phyloP scores from a whole-genome alignment of 2,797 vertebrate species.

The Adelosebastes latens region DNA sequence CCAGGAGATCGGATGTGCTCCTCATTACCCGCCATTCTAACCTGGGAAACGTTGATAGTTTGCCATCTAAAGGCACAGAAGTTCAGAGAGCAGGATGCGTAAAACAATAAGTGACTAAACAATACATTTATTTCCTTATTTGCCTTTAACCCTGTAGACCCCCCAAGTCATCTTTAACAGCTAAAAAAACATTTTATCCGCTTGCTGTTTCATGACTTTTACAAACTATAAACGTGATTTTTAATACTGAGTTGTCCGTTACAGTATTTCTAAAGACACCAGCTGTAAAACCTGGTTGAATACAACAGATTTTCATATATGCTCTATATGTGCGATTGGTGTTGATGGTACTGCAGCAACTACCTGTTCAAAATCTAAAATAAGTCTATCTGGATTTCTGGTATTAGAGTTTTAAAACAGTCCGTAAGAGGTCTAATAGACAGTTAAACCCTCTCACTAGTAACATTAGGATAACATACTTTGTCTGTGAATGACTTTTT shows the following conservation, averaged over 20 bases:
- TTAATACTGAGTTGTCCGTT: not conserved
- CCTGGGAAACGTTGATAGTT: conserved; percentile 18
- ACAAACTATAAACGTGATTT: not conserved
- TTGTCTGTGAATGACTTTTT: not conserved
- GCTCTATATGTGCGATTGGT: not conserved
- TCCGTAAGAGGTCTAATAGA: not conserved
- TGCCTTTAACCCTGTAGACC: not conserved
- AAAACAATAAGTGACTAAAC: conserved; percentile 24
- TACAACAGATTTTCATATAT: not conserved
- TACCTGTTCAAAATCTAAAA: not conserved
- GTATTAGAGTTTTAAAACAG: not conserved
- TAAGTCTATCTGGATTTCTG: not conserved
- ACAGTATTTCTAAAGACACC: not conserved
- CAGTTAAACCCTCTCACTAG: not conserved
- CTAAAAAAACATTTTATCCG: not conserved
- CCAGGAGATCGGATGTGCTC: not conserved
- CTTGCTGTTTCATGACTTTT: not conserved
- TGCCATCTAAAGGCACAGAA: not conserved
- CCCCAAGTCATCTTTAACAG: not conserved
- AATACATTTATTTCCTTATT: not conserved
- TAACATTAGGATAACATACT: not conserved
- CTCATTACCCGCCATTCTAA: not conserved
- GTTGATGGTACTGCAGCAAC: not conserved
- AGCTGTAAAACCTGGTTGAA: not conserved
- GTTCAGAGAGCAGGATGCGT: conserved; percentile 17